Percentiles rank a stretch among this genome's conserved stretches.
Conservation (phyloP, 2,113 vertebrate genomes). For the Corythornis vintsioides region DNA sequence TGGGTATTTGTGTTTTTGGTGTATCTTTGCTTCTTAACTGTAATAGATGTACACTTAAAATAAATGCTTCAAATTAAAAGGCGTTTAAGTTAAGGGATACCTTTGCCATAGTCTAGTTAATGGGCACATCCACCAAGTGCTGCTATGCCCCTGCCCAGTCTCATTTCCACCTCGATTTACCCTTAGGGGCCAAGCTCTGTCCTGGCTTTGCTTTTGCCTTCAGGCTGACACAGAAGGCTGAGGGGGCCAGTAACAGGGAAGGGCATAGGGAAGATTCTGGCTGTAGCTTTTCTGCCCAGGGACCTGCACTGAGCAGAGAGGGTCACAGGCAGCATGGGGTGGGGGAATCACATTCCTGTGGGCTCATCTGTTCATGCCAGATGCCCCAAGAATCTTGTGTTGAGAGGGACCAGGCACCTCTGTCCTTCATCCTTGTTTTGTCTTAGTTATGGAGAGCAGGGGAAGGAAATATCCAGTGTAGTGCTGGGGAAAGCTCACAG, state of each 20-base stretch:
- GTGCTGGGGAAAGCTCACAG: fast-evolving
- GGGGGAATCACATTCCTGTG: neutral
- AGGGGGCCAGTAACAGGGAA: neutral
- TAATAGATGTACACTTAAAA: slow-evolving; percentile 63
- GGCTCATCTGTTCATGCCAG: neutral
- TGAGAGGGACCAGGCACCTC: neutral
- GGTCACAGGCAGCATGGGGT: fast-evolving
- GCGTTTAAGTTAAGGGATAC: slow-evolving; percentile 56
- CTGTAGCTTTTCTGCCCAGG: neutral
- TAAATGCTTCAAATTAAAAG: slow-evolving; percentile 66
- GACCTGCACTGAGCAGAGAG: neutral
- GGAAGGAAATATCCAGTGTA: neutral
- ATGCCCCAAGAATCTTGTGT: neutral
- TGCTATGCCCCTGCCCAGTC: neutral
- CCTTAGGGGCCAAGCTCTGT: neutral
- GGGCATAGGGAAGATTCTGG: neutral
- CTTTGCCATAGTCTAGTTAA: slow-evolving; percentile 45
- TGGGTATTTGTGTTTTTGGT: slow-evolving; percentile 47
- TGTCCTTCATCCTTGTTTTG: neutral
- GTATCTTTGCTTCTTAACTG: slow-evolving; percentile 65
- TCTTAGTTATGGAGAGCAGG: neutral
- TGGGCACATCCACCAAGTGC: neutral
- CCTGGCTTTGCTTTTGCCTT: neutral
- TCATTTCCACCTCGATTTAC: neutral
- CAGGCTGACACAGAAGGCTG: neutral